Evolutionary conservation across 2,113 vertebrate species (phyloP).

Genomic region (Steatornis caripensis): DNA sequence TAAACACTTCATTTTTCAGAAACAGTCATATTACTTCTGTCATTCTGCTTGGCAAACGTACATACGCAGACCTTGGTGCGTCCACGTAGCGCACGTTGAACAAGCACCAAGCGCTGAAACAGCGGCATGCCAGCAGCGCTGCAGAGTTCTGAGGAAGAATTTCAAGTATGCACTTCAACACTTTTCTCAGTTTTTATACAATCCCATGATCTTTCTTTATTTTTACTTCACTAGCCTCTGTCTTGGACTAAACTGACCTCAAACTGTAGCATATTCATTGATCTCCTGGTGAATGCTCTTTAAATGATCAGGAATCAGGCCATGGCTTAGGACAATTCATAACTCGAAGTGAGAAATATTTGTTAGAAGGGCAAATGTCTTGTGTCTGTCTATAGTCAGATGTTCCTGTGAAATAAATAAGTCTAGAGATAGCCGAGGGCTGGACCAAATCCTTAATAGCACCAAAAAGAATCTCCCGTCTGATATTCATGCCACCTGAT

Average conservation of each 20-base stretch:
- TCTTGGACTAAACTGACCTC: constrained; percentile 32
- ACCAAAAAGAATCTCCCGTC: neutral
- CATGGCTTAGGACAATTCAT: neutral
- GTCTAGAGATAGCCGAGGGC: neutral
- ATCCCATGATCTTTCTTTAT: neutral
- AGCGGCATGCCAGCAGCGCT: neutral
- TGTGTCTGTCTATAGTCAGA: neutral
- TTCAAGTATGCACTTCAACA: neutral
- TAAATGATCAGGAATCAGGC: neutral
- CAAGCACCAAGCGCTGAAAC: neutral
- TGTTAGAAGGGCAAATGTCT: neutral
- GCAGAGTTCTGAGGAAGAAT: neutral
- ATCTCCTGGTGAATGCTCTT: neutral
- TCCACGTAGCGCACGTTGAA: constrained; percentile 17
- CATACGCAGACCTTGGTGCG: neutral
- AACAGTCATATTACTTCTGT: neutral
- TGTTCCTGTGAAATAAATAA: neutral
- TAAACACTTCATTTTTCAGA: constrained; percentile 59
- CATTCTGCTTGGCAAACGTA: neutral
- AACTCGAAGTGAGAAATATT: neutral
- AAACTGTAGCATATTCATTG: neutral
- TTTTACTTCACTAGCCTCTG: neutral
- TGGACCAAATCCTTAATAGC: neutral
- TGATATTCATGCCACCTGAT: neutral
- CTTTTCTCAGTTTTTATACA: neutral